Evolutionary conservation across 2,888 invertebrate genomes (phyloP).

Genomic region (Melinaea marsaeus): DNA sequence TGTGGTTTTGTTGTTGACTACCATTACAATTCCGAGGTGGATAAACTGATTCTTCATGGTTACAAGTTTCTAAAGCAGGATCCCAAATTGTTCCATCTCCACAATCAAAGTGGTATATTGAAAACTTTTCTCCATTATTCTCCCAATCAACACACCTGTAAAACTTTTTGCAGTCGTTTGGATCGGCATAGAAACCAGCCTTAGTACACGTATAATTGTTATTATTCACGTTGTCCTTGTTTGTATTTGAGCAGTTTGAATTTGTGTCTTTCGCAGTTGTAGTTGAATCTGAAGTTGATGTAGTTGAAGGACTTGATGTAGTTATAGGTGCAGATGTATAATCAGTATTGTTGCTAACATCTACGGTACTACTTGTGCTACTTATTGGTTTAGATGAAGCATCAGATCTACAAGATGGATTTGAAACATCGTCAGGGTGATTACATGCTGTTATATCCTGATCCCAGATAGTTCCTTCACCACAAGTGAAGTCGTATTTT

Average conservation of each 20-base stretch:
- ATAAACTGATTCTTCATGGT: conserved; percentile 81
- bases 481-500: conserved; percentile 85
- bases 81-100: conserved; percentile 85
- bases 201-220: conserved; percentile 66
- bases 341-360: conserved; percentile 23
- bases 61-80: conserved; percentile 81
- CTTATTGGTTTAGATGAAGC: conserved; percentile 31
- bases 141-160: conserved; percentile 82
- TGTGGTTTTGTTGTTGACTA: conserved; percentile 48
- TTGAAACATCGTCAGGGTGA: conserved; percentile 62
- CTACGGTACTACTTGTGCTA: conserved; percentile 33
- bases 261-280: conserved; percentile 43
- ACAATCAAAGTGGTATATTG: conserved; percentile 82
- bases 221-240: conserved; percentile 46
- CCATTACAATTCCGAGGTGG: conserved; percentile 72
- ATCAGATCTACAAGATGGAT: conserved; percentile 50
- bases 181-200: conserved; percentile 80
- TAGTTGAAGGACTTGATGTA: conserved; percentile 28
- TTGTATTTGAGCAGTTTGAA: conserved; percentile 41
- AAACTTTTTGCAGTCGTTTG: conserved; percentile 80
- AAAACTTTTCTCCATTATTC: conserved; percentile 74
- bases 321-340: conserved; percentile 24
- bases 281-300: conserved; percentile 29
- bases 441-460: conserved; percentile 76
- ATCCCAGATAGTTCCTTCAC: conserved; percentile 88